Evolutionary conservation across 2,113 vertebrate species (phyloP).

Genomic region (Cyprinus carpio): DNA sequence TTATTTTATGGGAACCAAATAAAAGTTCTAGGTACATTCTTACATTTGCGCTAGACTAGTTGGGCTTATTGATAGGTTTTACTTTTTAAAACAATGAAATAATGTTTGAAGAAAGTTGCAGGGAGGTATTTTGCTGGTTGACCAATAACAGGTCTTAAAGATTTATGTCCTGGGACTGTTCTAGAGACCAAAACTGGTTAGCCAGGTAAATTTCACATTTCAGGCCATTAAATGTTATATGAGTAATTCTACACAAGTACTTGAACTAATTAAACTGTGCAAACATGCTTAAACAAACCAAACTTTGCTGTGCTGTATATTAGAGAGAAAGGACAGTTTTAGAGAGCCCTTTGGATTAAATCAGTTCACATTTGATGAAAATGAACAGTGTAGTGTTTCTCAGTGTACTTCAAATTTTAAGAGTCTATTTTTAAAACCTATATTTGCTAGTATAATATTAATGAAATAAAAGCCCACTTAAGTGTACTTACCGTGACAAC

Average conservation of each 20-base stretch:
- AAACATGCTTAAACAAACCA: background rate
- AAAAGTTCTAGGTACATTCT: background rate
- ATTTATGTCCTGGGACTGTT: background rate
- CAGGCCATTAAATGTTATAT: background rate
- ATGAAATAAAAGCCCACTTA: background rate
- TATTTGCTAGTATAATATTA: background rate
- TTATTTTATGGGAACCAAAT: background rate
- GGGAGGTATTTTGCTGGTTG: background rate
- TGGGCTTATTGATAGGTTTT: background rate
- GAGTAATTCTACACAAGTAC: background rate
- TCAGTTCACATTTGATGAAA: background rate
- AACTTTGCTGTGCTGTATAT: background rate
- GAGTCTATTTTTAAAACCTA: background rate
- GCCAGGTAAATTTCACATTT: background rate
- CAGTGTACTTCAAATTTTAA: background rate
- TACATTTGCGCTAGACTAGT: too few species aligned
- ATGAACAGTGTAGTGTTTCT: background rate
- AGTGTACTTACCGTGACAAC: background rate
- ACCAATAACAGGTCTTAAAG: background rate
- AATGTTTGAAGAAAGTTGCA: background rate
- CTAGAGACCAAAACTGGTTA: too few species aligned
- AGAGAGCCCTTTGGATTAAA: background rate
- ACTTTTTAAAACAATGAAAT: too few species aligned
- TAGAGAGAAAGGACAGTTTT: background rate
- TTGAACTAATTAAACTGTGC: background rate